Base-by-base conservation (phyloP, 30 jellyfish, hydroid and myxozoan genomes). In the Cassiopea andromeda region DNA sequence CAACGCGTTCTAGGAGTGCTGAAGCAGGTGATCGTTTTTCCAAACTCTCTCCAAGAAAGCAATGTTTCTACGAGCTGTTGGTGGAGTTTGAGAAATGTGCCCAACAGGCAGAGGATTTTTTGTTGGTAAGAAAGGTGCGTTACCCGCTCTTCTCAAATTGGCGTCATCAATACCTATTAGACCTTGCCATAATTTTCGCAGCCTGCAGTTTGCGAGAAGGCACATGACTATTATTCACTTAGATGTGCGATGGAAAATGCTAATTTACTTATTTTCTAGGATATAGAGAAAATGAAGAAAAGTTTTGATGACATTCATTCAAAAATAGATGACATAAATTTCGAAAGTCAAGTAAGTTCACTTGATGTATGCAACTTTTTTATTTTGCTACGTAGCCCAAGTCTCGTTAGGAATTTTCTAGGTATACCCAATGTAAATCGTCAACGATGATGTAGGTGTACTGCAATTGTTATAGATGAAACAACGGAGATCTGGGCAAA, bases 81-180 rank as follows among this genome's bases (percentile, higher is more conserved):
- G 83, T 89, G 48, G 97, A 92, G 85, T 92, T 92, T 67, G 97
- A 92, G 43, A 92, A 92, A 48, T 92, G 97, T 76, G 71, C 97
- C 7, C 95, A 85, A 57, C 95, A 85, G 60, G 69, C 95, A 2
- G 90, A 77, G 9, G 97, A 92, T 66, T 46, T 85, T 19, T 43
- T 90, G 69, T 19, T 50, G 4, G 16, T 92, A 1, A 75, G 84
- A 80, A 85, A 86, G 93, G 97, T 85, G 57, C n/a, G 9, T 50
- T 50, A 50, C 9, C 64, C 9, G 5, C 64, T 50, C 64, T 50
- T 50, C 9, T 50, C 9, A 5, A 50, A 2, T 5, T 2, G 5
- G 5, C 9, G 9, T 50, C 64, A 50, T 50, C n/a, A n/a, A n/a
- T n/a, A n/a, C n/a, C n/a, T n/a, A 61, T 61, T 17, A 3, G 4